Conservation (phyloP, 1,140 invertebrate species). For the Babylonia areolata region DNA sequence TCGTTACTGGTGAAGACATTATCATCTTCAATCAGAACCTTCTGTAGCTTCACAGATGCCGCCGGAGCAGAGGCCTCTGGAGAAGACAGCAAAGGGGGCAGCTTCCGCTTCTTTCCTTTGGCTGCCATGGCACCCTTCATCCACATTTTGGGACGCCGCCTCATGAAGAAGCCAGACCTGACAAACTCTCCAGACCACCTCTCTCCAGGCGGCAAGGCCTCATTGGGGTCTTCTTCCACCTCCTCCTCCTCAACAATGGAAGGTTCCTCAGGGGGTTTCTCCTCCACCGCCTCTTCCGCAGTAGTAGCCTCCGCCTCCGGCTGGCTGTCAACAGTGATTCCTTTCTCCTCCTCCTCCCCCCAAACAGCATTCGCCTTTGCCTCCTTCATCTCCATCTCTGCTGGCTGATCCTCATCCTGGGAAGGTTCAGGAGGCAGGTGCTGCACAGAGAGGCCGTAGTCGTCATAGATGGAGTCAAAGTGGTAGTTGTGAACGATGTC, state of each 20-base stretch:
- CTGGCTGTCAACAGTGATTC: not conserved
- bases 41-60: not conserved
- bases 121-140: not conserved
- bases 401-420: slow-evolving; percentile 36
- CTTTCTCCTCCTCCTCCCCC: not conserved
- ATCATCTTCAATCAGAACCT: not conserved
- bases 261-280: not conserved
- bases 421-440: slow-evolving; percentile 31
- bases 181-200: slow-evolving; percentile 24
- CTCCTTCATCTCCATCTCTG: slow-evolving; percentile 28
- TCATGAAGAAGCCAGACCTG: slow-evolving; percentile 34
- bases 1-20: not conserved
- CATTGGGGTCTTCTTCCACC: slow-evolving; percentile 13
- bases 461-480: slow-evolving; percentile 47
- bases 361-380: not conserved
- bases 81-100: not conserved
- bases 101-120: not conserved
- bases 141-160: slow-evolving; percentile 15
- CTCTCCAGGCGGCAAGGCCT: slow-evolving; percentile 16
- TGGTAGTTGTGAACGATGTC: slow-evolving; percentile 53
- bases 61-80: not conserved
- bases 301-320: not conserved
- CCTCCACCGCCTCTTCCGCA: not conserved
- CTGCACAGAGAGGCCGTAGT: slow-evolving; percentile 39
- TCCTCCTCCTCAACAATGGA: not conserved